Evolutionary conservation across 2,797 vertebrate genomes (phyloP), one percentile per base, ranked within the genome.

Genomic region (Danio kyathit): DNA sequence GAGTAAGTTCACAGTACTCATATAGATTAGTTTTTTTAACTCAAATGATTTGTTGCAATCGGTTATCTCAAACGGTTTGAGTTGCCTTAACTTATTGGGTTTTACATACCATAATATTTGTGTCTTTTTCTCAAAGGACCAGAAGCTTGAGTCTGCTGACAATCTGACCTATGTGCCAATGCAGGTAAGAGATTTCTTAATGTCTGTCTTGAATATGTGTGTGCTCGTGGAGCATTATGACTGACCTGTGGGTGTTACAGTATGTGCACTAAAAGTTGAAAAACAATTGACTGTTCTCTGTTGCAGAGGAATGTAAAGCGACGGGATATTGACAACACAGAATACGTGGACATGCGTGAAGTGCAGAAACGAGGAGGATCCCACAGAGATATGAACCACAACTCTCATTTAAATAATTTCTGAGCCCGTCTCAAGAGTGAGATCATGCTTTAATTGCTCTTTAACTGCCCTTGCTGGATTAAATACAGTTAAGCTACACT

Each of bases 321-420:
- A 7, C 38, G 14, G 12, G 11, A 65, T 17, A 21, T 48, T 77
- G 79, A 87, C 11, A 76, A 83, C 61, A 60, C 79, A 4, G 84
- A 86, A 44, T 87, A 87, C 12, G 78, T 80, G 67, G 81, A 86
- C 65, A 87, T 87, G 86, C 75, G 81, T 38, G 14, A 84, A 67
- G 79, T 86, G 56, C 83, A 78, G 51, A 82, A 74, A 2, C 63
- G 67, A 19, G 41, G 13, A 51, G 51, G 71, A 71, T 16, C 48
- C 49, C 54, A 52, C 49, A 64, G 75, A 77, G 86, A 87, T 41
- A 10, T 83, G 61, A 87, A 84, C 69, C 51, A 83, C 75, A 87
- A 86, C 81, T 86, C 83, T 61, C n/a, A 38, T 51, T 8, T 16
- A 38, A 14, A 16, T 21, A 2, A 8, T 6, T 38, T 41, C 43